Evolutionary conservation across 2,113 vertebrate genomes (phyloP), one percentile per base, ranked within the genome.

Genomic region (Podilymbus podiceps): DNA sequence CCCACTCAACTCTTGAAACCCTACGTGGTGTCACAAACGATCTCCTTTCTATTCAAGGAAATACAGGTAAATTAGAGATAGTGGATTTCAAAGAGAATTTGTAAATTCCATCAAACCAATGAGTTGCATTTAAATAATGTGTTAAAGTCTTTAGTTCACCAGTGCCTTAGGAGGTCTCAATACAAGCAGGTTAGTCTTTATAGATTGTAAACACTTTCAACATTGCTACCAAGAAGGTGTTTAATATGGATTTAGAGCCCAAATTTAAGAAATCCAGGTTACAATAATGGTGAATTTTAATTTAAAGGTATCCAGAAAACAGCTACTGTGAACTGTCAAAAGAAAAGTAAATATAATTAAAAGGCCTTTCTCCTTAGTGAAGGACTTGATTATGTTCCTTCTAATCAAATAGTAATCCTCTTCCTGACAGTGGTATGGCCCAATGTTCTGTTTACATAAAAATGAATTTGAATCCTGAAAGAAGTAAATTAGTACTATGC

Each of bases 31-130:
- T 99, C 75, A 99, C 99, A 69, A 99, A 99, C 24, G 99, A 99
- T 96, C 98, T 99, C 42, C 98, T 99, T 49, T 99, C 99, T 42
- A 97, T 99, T 95, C 99, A 99, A 83, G 99, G 99, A 89, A 98
- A 99, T 88, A 99, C 99, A 96, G 99, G 99, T 99, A 98, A 97
- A 33, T 59, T 40, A 30, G 63, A 75, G 53, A 68, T 20, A 1
- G 4, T 20, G 44, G 14, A 19, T 95, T 88, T 72, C 8, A 60
- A 71, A 52, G 47, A 44, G 15, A 50, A 33, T 53, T 60, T 25
- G 11, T 72, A 28, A 47, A 82, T 84, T 69, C 47, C 13, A 4
- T 28, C 6, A 0, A 86, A 91, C 56, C 6, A n/a, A 38, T 44
- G 80, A 75, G 55, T 14, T 74, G 59, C 7, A 6, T 83, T 88